Evolutionary conservation across 2,888 invertebrate species (phyloP).

Genomic region (Epinotia nisella): DNA sequence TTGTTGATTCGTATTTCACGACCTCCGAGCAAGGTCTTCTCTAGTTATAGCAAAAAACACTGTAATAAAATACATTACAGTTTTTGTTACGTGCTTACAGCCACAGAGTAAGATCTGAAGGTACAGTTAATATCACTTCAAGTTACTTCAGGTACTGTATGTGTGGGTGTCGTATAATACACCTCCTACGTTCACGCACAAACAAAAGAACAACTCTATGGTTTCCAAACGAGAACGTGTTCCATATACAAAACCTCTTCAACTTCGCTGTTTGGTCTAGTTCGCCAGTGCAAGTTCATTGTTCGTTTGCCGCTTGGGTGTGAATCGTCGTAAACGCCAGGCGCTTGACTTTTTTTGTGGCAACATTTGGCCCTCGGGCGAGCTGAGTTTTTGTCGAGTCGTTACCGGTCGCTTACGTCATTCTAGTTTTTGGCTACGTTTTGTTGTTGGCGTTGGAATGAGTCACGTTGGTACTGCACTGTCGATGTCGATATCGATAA

Average conservation of each 20-base stretch:
- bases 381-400: conserved; percentile 72
- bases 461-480: conserved; percentile 74
- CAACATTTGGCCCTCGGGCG: conserved; percentile 65
- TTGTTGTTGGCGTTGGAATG: conserved; percentile 83
- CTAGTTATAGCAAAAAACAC: conserved; percentile 50
- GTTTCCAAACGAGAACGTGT: conserved; percentile 62
- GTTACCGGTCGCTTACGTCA: conserved; percentile 72
- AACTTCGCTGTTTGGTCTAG: conserved; percentile 81
- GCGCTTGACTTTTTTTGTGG: conserved; percentile 69
- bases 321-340: conserved; percentile 72
- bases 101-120: conserved; percentile 42
- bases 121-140: conserved; percentile 33
- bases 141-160: conserved; percentile 55
- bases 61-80: conserved; percentile 46
- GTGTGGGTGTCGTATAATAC: conserved; percentile 54
- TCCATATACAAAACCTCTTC: conserved; percentile 69
- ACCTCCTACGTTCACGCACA: conserved; percentile 63
- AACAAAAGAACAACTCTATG: conserved; percentile 59
- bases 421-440: conserved; percentile 67
- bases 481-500: conserved; percentile 74
- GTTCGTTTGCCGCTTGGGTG: conserved; percentile 63
- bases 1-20: conserved; percentile 57
- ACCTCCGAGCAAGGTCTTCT: conserved; percentile 60
- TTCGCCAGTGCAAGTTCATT: conserved; percentile 83
- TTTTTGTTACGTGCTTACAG: conserved; percentile 43